These are phyloP conservation scores for Creontiades dilutus DNA, from an alignment of 2,888 invertebrate species.

Conservation along the genomic window DNA sequence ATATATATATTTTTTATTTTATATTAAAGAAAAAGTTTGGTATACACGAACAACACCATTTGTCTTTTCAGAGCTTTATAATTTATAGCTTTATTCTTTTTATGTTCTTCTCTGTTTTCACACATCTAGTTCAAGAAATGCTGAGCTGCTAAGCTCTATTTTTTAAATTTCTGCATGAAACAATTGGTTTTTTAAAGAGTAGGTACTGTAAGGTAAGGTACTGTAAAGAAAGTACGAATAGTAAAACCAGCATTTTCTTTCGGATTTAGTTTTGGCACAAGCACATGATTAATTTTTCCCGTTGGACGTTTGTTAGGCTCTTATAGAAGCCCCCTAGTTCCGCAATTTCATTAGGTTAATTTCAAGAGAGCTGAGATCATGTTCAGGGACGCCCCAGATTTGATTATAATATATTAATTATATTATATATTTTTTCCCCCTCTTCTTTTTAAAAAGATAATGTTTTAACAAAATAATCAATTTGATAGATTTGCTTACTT, in stretches of 20 bases:
- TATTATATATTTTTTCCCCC: constrained; percentile 2
- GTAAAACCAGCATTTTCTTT: background rate
- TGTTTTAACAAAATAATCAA: background rate
- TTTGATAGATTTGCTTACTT: background rate
- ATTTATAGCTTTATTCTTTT: background rate
- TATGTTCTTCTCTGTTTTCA: background rate
- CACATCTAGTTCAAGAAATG: background rate
- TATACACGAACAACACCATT: constrained; percentile 53
- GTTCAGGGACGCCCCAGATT: background rate
- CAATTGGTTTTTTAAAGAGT: background rate
- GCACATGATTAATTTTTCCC: constrained; percentile 50
- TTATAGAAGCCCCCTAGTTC: background rate
- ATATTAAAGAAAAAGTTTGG: constrained; percentile 40
- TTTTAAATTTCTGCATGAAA: background rate
- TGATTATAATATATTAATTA: background rate
- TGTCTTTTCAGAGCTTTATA: constrained; percentile 50
- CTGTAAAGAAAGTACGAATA: background rate
- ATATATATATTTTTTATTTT: no score
- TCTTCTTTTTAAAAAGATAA: background rate
- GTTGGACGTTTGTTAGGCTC: constrained; percentile 32
- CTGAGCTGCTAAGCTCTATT: background rate
- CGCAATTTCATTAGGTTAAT: background rate
- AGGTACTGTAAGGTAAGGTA: no score
- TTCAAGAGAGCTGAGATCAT: constrained; percentile 58
- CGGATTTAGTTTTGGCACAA: constrained; percentile 41